Evolutionary conservation across 35 echinoderm and acorn worm genomes (phyloP).

Genomic region (Amphiura filiformis): DNA sequence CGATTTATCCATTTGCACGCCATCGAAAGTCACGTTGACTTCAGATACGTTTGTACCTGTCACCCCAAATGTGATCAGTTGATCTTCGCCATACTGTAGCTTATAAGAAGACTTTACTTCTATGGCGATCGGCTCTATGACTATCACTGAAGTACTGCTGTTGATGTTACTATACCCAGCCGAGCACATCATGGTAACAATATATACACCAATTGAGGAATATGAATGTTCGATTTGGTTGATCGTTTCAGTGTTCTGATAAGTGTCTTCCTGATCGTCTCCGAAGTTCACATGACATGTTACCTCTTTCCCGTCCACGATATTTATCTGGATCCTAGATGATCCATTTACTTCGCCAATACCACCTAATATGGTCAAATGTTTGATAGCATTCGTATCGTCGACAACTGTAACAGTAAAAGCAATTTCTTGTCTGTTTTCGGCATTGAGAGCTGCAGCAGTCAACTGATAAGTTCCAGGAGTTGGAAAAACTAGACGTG

Average conservation of each 20-base stretch:
- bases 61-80: neutral
- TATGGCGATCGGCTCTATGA: conserved; percentile 1
- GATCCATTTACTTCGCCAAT: neutral
- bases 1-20: neutral
- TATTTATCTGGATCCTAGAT: neutral
- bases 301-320: neutral
- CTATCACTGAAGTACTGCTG: neutral
- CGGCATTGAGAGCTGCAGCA: neutral
- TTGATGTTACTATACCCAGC: neutral
- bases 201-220: neutral
- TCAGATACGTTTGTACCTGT: conserved; percentile 11
- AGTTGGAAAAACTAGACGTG: neutral
- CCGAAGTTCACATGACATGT: conserved; percentile 1
- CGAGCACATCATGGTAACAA: neutral
- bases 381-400: neutral
- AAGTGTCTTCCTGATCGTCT: neutral
- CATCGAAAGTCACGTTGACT: neutral
- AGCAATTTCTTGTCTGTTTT: neutral
- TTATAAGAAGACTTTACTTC: neutral
- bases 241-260: neutral
- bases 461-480: neutral
- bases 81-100: neutral
- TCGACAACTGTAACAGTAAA: conserved; percentile 3
- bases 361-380: neutral
- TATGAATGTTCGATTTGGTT: neutral